A percentile compares a stretch with the other conserved stretches of the same genome.
Conservation (phyloP, 2,797 vertebrate species). For the Silurus lanzhouensis region DNA sequence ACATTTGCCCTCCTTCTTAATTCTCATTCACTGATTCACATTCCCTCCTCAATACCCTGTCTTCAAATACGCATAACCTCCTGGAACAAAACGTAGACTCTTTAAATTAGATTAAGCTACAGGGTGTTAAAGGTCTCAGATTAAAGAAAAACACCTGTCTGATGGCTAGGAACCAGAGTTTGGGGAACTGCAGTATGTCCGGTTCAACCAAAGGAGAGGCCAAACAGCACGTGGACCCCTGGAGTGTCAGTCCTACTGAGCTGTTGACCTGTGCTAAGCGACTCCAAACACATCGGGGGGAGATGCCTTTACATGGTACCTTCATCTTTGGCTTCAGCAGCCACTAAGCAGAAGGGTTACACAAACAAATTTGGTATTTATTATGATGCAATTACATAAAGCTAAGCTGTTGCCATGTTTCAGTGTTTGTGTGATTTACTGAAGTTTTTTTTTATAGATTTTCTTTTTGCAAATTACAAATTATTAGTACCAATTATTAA, state of each 20-base stretch:
- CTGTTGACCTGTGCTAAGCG: conserved; percentile 54
- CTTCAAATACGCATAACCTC: conserved; percentile 57
- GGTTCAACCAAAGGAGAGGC: conserved; percentile 64
- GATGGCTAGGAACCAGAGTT: conserved; percentile 53
- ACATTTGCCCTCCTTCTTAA: conserved; percentile 37
- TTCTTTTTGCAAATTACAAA: not conserved
- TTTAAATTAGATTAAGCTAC: conserved; percentile 65
- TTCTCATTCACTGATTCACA: conserved; percentile 49
- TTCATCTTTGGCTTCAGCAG: conserved; percentile 44
- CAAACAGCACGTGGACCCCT: conserved; percentile 64
- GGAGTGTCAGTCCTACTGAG: conserved; percentile 56
- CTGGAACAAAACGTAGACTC: conserved; percentile 52
- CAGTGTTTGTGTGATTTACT: not conserved
- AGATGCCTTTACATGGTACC: conserved; percentile 47
- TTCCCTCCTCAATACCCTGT: conserved; percentile 47
- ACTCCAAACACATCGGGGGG: conserved; percentile 55
- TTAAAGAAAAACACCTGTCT: conserved; percentile 69
- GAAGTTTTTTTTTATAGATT: not conserved
- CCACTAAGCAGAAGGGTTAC: conserved; percentile 54
- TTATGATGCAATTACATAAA: conserved; percentile 53
- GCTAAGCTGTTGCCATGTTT: conserved; percentile 24
- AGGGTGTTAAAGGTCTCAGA: conserved; percentile 64
- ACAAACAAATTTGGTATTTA: conserved; percentile 56
- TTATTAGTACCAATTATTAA: not conserved
- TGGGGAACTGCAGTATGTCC: conserved; percentile 57